Evolutionary conservation across 2,797 vertebrate species (phyloP).

Genomic region (Sebastes elongatus): DNA sequence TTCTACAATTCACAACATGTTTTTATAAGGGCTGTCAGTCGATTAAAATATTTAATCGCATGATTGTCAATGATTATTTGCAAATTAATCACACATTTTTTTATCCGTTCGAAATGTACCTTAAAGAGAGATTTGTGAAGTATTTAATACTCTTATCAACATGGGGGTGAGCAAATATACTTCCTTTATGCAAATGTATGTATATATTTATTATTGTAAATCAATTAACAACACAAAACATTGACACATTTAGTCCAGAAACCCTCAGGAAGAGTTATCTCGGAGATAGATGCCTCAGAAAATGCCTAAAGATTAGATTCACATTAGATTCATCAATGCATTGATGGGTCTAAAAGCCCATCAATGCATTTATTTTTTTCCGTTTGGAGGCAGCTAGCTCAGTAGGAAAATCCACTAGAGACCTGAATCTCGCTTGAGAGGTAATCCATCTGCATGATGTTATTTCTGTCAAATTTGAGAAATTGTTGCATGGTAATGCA

Average conservation of each 20-base stretch:
- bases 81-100: no score
- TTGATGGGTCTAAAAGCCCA: background rate
- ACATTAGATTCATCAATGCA: no score
- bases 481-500: background rate
- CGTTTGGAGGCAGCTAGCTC: background rate
- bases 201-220: no score
- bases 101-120: no score
- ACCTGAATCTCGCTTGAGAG: background rate
- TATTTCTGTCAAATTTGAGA: slow-evolving; percentile 2
- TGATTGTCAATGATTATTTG: no score
- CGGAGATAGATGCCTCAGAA: background rate
- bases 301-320: background rate
- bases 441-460: background rate
- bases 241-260: no score
- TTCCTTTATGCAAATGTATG: no score
- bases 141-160: no score
- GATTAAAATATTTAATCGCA: no score
- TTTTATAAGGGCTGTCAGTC: background rate
- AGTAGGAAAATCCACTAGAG: slow-evolving; percentile 4
- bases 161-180: no score
- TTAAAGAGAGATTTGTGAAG: no score
- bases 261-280: background rate
- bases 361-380: background rate
- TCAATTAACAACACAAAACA: no score
- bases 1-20: background rate